Base-by-base conservation (phyloP, 2,888 invertebrate species). In the Drosophila prostipennis region DNA sequence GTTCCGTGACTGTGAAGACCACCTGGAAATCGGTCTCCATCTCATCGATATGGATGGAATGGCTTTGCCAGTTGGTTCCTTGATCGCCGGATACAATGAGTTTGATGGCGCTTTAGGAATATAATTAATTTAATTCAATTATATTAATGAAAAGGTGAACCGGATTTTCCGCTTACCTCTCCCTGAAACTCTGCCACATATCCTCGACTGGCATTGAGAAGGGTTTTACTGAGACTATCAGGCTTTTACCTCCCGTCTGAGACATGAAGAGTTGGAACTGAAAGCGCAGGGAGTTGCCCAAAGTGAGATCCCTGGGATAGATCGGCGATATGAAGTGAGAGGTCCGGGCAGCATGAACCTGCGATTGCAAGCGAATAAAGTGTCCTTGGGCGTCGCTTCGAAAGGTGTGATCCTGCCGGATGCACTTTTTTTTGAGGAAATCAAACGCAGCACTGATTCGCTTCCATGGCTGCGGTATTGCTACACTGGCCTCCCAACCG, bases 241-340 rank as follows among this genome's bases (percentile, higher is more conserved):
- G 19, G 42, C 6, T 11, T 19, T 19, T 19, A 6, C 13, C 2
- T 23, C 19, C 6, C 42, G 19, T 13, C 1, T 19, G 19, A 2
- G 6, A 42, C 42, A 42, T 42, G 11, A 19, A 42, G 19, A 42
- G 42, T 42, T 42, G 19, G 19, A 42, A 42, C 19, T 42, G 42
- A 42, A 42, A 42, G 11, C 42, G 19, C 6, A 42, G 19, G 42
- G 42, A 42, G 19, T 42, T 2, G 42, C 42, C 42, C 13, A 19
- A 11, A 5, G 42, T 42, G 6, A 42, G 42, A 11, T 19, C 19
- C 13, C 13, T 42, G 42, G 42, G 42, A 6, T 11, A 13, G 11
- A 42, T 42, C 23, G 42, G 42, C 11, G 42, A 42, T 11, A 42
- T 23, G 23, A 42, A 42, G 42, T 42, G 42, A 19, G 11, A 42